Evolutionary conservation across 2,113 vertebrate species (phyloP), one percentile per base, ranked within the genome.

Genomic region (Pleuronectes platessa): DNA sequence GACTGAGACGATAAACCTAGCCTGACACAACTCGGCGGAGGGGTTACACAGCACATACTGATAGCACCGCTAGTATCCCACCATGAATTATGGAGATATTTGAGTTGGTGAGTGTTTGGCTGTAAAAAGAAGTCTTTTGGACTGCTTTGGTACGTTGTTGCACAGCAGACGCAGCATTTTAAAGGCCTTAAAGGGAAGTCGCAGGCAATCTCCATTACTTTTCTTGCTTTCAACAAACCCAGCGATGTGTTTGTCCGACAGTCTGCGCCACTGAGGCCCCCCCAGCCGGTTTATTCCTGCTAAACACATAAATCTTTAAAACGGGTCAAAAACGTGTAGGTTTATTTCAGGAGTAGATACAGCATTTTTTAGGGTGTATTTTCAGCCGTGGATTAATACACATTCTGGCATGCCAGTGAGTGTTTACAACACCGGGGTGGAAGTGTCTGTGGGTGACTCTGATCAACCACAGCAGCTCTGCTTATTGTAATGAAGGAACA

Each of bases 51-150:
- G 69, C 62, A 78, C 78, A 84, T 31, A 67, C 67, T 66, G 86
- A 79, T 74, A 42, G 54, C 65, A 74, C 66, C 76, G 75, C 74
- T 40, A 27, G 51, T 40, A 74, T 67, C 65, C 79, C 31, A 7
- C 75, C 83, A 82, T 84, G 74, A 83, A 86, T 84, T 82, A 83
- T 88, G 78, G 70, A 85, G 85, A 85, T 81, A 78, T 84, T 85
- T 80, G 47, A 85, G 71, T 61, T 76, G 69, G 68, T 63, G 71
- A 74, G 72, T 5, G 75, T 73, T 82, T 77, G 80, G 51, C 61
- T 55, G 23, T 4, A 24, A 45, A 63, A 60, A 64, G 2, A 69
- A 66, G 60, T 74, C 60, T 64, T 24, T 49, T 13, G 31, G 82
- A 53, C 45, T 61, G 51, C 45, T 75, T 71, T 63, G 68, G 49